A percentile compares a stretch with the other conserved stretches of the same genome.
These are phyloP conservation scores for Orthochromis malagaraziensis DNA, from an alignment of 2,113 vertebrate genomes.

Conservation along the genomic window DNA sequence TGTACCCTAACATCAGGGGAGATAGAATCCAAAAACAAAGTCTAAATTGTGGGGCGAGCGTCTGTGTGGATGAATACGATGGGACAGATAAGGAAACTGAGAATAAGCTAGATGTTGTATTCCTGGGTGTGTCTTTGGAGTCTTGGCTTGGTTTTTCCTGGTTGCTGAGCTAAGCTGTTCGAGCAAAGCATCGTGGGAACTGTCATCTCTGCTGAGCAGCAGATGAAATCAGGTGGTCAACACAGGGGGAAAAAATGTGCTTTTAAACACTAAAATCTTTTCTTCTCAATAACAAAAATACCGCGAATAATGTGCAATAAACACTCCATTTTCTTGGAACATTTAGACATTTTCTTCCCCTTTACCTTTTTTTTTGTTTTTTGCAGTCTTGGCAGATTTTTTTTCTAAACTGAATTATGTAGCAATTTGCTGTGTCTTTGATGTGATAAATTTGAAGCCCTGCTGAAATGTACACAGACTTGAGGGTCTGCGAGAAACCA, in stretches of 20 bases:
- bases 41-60: slow-evolving; percentile 12
- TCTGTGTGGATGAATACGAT: slow-evolving; percentile 61
- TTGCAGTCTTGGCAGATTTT: slow-evolving; percentile 70
- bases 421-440: slow-evolving; percentile 74
- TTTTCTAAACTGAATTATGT: slow-evolving; percentile 73
- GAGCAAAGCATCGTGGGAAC: slow-evolving; percentile 66
- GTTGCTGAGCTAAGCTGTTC: slow-evolving; percentile 80
- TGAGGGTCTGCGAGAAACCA: slow-evolving; percentile 54
- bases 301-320: slow-evolving; percentile 73
- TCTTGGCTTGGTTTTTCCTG: slow-evolving; percentile 28
- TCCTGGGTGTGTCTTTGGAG: slow-evolving; percentile 56
- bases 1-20: slow-evolving; percentile 13
- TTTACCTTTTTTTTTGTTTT: slow-evolving; percentile 12
- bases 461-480: slow-evolving; percentile 66
- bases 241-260: slow-evolving; percentile 29
- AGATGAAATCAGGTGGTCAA: slow-evolving; percentile 77
- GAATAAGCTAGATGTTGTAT: slow-evolving; percentile 70
- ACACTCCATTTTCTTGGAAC: slow-evolving; percentile 65
- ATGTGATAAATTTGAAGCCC: slow-evolving; percentile 66
- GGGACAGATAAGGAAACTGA: slow-evolving; percentile 54
- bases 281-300: slow-evolving; percentile 59
- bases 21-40: slow-evolving; percentile 24
- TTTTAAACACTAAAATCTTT: slow-evolving; percentile 59
- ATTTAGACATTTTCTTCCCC: slow-evolving; percentile 42
- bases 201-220: slow-evolving; percentile 58